Conservation (phyloP, 2,797 vertebrate genomes). For the Zonotrichia albicollis region DNA sequence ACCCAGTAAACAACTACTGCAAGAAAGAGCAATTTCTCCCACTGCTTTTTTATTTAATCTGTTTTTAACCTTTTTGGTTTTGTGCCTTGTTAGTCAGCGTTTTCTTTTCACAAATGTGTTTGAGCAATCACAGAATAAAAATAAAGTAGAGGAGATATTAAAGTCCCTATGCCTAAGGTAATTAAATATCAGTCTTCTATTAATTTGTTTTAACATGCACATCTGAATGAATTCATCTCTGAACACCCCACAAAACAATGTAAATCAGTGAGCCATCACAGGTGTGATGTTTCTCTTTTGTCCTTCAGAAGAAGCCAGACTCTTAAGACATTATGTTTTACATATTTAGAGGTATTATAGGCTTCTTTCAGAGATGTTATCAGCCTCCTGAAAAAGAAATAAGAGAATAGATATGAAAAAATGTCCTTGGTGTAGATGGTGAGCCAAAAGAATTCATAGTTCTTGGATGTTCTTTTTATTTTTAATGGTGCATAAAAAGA, state of each 20-base stretch:
- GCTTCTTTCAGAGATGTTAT: neutral
- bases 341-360: neutral
- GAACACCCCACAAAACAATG: neutral
- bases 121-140: conserved; percentile 5
- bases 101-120: neutral
- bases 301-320: neutral
- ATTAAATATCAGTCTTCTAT: neutral
- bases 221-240: neutral
- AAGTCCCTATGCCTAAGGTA: neutral
- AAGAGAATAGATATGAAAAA: neutral
- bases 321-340: neutral
- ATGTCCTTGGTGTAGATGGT: neutral
- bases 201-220: neutral
- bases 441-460: neutral
- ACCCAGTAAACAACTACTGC: conserved; percentile 48
- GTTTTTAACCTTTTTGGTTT: conserved; percentile 18
- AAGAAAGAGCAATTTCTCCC: conserved; percentile 57
- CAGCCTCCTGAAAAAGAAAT: neutral
- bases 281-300: neutral
- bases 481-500: neutral
- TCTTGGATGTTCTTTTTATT: neutral
- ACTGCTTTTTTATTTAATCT: neutral
- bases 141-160: neutral
- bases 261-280: neutral
- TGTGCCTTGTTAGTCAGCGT: neutral